phyloP scores from a whole-genome alignment of 2,888 invertebrate genomes.

The Philaethria dido region DNA sequence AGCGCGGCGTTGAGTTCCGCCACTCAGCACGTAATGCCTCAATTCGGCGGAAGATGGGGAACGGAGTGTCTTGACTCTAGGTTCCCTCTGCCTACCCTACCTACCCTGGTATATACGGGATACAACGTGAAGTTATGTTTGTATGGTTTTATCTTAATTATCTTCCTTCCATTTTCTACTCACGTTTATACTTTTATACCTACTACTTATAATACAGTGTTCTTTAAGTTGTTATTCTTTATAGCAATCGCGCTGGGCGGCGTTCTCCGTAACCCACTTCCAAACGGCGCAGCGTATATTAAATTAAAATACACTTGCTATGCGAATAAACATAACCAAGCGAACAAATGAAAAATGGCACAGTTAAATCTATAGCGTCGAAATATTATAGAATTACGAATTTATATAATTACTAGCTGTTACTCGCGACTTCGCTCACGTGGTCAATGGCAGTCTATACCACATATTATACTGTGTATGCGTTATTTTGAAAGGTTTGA shows the following conservation, averaged over 20 bases:
- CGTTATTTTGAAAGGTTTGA: too few species aligned
- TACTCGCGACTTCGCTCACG: too few species aligned
- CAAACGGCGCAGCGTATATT: conserved; percentile 65
- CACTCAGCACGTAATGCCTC: too few species aligned
- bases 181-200: not conserved
- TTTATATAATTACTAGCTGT: not conserved
- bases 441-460: too few species aligned
- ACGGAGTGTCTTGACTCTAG: too few species aligned
- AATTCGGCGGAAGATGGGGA: too few species aligned
- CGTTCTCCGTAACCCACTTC: conserved; percentile 60
- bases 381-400: not conserved
- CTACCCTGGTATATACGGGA: too few species aligned
- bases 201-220: conserved; percentile 11
- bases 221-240: conserved; percentile 33
- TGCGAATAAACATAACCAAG: conserved; percentile 69
- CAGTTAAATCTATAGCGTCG: conserved; percentile 40
- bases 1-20: too few species aligned
- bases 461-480: too few species aligned
- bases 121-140: too few species aligned
- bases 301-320: conserved; percentile 68
- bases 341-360: conserved; percentile 61
- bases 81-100: too few species aligned
- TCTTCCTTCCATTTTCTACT: not conserved
- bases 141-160: too few species aligned
- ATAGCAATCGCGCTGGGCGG: conserved; percentile 47